These are phyloP conservation scores for Microctenopoma stevenorrisi DNA, from an alignment of 2,797 vertebrate genomes.

Conservation along the genomic window DNA sequence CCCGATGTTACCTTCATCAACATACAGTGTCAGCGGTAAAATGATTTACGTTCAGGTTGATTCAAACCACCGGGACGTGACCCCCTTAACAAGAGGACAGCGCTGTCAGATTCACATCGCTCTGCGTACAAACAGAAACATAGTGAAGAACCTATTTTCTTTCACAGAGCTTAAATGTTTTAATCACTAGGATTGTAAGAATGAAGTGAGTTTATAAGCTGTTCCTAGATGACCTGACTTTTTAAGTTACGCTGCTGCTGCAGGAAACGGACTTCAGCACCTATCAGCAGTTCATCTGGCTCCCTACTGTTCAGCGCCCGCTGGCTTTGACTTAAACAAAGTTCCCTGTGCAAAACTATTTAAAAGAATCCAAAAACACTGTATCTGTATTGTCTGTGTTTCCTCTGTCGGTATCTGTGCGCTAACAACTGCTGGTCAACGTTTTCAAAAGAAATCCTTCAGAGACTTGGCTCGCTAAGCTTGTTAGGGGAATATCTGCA, in stretches of 20 bases:
- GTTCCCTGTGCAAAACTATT: constrained; percentile 18
- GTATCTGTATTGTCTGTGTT: constrained; percentile 15
- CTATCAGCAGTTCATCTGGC: constrained; percentile 21
- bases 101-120: too few species aligned
- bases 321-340: constrained; percentile 36
- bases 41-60: too few species aligned
- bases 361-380: constrained; percentile 2
- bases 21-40: too few species aligned
- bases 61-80: too few species aligned
- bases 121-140: too few species aligned
- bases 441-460: constrained; percentile 51
- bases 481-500: constrained; percentile 61
- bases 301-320: constrained; percentile 27
- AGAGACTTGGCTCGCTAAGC: constrained; percentile 27
- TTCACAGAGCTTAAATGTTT: too few species aligned
- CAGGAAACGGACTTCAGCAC: constrained; percentile 18
- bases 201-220: not conserved
- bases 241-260: constrained; percentile 14
- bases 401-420: constrained; percentile 5
- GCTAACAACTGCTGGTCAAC: constrained; percentile 44
- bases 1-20: too few species aligned
- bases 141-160: too few species aligned
- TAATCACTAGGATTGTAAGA: too few species aligned
- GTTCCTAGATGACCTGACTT: not conserved
- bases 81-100: too few species aligned